These are phyloP conservation scores for Acropora yongei DNA, from an alignment of 64 coral and sea anemone genomes.

Conservation along the genomic window DNA sequence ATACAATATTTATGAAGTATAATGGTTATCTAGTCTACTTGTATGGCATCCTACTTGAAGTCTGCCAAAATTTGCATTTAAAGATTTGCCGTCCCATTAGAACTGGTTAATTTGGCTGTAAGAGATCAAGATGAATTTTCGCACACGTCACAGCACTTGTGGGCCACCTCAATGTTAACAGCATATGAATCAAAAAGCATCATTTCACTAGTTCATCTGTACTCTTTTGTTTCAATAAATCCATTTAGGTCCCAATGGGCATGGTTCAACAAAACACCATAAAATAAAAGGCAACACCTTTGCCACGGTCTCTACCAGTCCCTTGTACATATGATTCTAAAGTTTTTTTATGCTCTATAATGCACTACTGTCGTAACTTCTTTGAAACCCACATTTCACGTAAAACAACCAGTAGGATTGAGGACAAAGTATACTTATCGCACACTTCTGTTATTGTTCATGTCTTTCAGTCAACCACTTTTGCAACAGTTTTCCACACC, in stretches of 20 bases:
- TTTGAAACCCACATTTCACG: background rate
- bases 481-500: too few relatives aligned
- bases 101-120: too few relatives aligned
- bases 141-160: slow-evolving; percentile 61
- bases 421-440: too few relatives aligned
- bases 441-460: too few relatives aligned
- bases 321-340: background rate
- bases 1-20: too few relatives aligned
- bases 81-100: too few relatives aligned
- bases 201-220: slow-evolving; percentile 34
- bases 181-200: slow-evolving; percentile 52
- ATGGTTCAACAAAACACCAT: background rate
- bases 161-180: slow-evolving; percentile 1
- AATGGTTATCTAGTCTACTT: too few relatives aligned
- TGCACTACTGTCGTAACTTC: background rate
- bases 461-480: too few relatives aligned
- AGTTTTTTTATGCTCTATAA: background rate
- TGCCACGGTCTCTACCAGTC: background rate
- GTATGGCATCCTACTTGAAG: too few relatives aligned
- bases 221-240: slow-evolving; percentile 58
- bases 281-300: background rate
- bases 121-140: background rate
- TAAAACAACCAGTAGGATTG: too few relatives aligned
- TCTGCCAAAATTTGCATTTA: too few relatives aligned
- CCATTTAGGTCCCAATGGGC: background rate